A percentile compares a stretch with the other conserved stretches of the same genome.
Evolutionary conservation across 2,888 invertebrate genomes (phyloP).

Genomic region (Sminthurinus aureus): DNA sequence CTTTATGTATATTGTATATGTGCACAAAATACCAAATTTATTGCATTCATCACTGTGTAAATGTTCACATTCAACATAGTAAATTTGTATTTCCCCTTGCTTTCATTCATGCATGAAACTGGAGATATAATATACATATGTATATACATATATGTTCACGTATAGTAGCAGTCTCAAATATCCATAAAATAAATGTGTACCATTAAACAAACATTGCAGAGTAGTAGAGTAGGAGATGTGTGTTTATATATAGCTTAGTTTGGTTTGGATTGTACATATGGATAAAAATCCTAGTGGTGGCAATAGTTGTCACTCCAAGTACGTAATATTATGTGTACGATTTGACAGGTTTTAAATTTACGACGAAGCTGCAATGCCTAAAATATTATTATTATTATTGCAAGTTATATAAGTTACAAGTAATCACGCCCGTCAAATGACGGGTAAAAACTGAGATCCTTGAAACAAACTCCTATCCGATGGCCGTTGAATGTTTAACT

Average conservation of each 20-base stretch:
- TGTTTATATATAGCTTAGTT: neutral
- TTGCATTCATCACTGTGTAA: neutral
- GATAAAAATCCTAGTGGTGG: slow-evolving; percentile 26
- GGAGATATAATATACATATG: neutral
- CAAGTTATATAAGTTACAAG: no score
- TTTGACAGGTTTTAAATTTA: slow-evolving; percentile 33
- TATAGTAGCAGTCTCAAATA: neutral
- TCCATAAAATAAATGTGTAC: slow-evolving; percentile 35
- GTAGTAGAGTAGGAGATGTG: no score
- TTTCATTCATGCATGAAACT: slow-evolving; percentile 29
- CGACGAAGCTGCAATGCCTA: neutral
- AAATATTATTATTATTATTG: no score
- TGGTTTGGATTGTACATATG: slow-evolving; percentile 5
- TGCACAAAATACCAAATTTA: neutral
- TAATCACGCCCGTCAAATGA: no score
- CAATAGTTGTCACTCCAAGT: slow-evolving; percentile 27
- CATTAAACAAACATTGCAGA: slow-evolving; percentile 34
- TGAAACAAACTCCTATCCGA: no score
- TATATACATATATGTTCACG: no score
- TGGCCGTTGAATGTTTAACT: no score
- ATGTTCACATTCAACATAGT: neutral
- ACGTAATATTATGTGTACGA: slow-evolving; percentile 22
- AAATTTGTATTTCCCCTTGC: neutral
- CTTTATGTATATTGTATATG: neutral
- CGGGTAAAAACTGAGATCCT: no score